Percentiles rank a stretch among this genome's conserved stretches.
Evolutionary conservation across 1,140 invertebrate genomes (phyloP).

Genomic region (Mizuhopecten yessoensis): DNA sequence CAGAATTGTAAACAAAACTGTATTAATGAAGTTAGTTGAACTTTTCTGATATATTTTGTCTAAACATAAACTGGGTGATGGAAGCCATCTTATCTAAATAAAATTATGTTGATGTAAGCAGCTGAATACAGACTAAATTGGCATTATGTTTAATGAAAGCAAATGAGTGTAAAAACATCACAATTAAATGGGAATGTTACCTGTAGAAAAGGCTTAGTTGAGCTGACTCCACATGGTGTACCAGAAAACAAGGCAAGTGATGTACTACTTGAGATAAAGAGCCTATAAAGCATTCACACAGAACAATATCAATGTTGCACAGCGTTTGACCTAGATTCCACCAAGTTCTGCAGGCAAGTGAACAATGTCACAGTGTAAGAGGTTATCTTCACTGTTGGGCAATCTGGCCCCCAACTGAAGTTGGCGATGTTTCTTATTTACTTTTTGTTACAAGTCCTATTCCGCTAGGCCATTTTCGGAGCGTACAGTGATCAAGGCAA

Average conservation of each 20-base stretch:
- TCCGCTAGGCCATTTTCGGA: constrained; percentile 18
- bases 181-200: background rate
- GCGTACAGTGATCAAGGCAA: constrained; percentile 47
- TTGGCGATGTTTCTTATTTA: constrained; percentile 61
- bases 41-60: background rate
- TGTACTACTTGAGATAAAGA: constrained; percentile 37
- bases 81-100: background rate
- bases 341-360: constrained; percentile 58
- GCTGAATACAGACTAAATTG: background rate
- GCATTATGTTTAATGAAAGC: background rate
- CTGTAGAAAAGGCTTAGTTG: background rate
- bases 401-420: constrained; percentile 61
- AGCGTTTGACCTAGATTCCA: constrained; percentile 62
- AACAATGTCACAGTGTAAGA: constrained; percentile 58
- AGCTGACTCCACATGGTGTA: constrained; percentile 40
- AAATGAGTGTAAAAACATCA: background rate
- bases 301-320: background rate
- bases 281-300: background rate
- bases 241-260: constrained; percentile 49
- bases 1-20: background rate
- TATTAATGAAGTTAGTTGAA: constrained; percentile 39
- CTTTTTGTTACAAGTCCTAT: background rate
- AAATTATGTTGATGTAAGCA: background rate
- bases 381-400: constrained; percentile 66
- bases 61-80: background rate